phyloP scores from a whole-genome alignment of 2,888 invertebrate genomes.

The Plebejus argus region DNA sequence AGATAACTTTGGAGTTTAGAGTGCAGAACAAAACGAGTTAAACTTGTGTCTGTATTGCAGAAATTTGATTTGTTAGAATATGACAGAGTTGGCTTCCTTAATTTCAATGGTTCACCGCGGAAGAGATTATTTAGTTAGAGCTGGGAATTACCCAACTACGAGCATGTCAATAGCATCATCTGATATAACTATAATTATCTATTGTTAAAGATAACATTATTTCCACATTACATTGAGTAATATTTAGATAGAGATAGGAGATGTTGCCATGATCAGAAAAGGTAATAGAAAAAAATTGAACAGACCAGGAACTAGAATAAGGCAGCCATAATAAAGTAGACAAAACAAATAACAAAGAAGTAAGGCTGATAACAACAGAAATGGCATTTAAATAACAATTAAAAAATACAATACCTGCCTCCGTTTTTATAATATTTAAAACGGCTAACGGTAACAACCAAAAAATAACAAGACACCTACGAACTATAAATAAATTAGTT shows the following conservation, averaged over 20 bases:
- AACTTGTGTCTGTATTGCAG: too few relatives aligned
- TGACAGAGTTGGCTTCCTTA: too few relatives aligned
- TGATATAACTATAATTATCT: neutral
- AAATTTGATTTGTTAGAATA: too few relatives aligned
- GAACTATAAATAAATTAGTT: too few relatives aligned
- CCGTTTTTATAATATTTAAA: neutral
- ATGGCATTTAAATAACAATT: neutral
- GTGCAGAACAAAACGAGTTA: too few relatives aligned
- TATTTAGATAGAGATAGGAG: neutral
- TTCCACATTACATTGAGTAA: neutral
- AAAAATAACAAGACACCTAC: too few relatives aligned
- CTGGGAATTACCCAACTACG: conserved; percentile 2
- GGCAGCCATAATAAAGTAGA: neutral
- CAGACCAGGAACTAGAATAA: neutral
- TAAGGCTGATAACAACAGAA: neutral
- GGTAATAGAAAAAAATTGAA: neutral
- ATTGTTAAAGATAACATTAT: neutral
- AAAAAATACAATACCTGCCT: neutral
- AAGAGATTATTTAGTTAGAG: too few relatives aligned
- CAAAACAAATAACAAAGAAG: neutral
- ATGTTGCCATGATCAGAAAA: neutral
- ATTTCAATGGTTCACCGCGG: too few relatives aligned
- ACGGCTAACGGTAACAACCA: neutral
- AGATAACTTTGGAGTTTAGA: too few relatives aligned
- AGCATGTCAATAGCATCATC: neutral